A percentile compares a stretch with the other conserved stretches of the same genome.
phyloP scores from a whole-genome alignment of 1,140 invertebrate species.

The Cotesia chilonis region DNA sequence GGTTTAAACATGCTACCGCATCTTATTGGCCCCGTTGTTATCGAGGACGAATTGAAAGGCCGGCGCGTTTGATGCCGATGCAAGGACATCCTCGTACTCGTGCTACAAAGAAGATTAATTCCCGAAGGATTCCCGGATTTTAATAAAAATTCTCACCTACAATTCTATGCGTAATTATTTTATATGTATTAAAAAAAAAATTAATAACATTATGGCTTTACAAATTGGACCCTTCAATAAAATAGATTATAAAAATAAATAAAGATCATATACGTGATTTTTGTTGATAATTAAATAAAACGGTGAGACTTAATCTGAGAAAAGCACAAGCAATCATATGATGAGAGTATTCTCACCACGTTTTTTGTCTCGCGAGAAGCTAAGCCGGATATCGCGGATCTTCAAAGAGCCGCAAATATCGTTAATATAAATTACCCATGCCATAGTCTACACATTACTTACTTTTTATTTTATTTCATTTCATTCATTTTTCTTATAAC shows the following conservation, averaged over 20 bases:
- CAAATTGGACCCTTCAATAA: too few species aligned
- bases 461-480: slow-evolving; percentile 26
- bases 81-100: slow-evolving; percentile 30
- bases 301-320: not conserved
- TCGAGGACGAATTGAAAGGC: slow-evolving; percentile 41
- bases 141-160: slow-evolving; percentile 1
- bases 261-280: not conserved
- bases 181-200: slow-evolving; percentile 2
- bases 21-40: slow-evolving; percentile 51
- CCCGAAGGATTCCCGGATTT: not conserved
- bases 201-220: too few species aligned
- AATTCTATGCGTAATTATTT: not conserved
- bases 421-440: slow-evolving; percentile 54
- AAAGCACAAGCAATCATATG: slow-evolving; percentile 48
- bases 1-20: slow-evolving; percentile 37
- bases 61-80: slow-evolving; percentile 40
- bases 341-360: slow-evolving; percentile 62
- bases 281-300: slow-evolving; percentile 4
- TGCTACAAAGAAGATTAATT: not conserved
- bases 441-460: slow-evolving; percentile 22
- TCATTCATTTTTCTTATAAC: slow-evolving; percentile 9
- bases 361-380: slow-evolving; percentile 43
- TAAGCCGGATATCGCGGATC: slow-evolving; percentile 39
- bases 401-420: slow-evolving; percentile 50
- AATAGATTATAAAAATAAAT: not conserved